Percentiles rank a stretch among this genome's conserved stretches.
Conservation (phyloP, 2,113 vertebrate species). For the Amia ocellicauda region DNA sequence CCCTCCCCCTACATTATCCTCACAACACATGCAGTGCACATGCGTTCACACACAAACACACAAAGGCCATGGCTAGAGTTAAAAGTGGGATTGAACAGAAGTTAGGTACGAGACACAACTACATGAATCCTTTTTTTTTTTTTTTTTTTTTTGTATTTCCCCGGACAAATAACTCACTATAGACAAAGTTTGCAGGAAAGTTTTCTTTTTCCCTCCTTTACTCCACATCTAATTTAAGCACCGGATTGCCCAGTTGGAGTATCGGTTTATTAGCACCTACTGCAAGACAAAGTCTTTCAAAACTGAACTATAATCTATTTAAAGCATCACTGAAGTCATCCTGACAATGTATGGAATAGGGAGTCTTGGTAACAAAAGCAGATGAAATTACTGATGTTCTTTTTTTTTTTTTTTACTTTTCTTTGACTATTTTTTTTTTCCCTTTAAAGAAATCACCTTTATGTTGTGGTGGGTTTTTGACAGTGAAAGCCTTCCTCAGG, state of each 20-base stretch:
- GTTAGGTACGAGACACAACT: constrained; percentile 43
- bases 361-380: not conserved
- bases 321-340: constrained; percentile 39
- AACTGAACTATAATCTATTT: constrained; percentile 26
- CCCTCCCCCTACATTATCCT: constrained; percentile 31
- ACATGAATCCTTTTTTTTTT: constrained; percentile 27
- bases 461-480: constrained; percentile 65
- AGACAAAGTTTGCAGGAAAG: constrained; percentile 31
- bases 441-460: constrained; percentile 41
- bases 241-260: constrained; percentile 22
- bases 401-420: not conserved
- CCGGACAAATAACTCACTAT: constrained; percentile 19
- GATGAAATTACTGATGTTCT: not conserved
- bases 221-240: constrained; percentile 27
- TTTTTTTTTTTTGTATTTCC: too few species aligned
- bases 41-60: constrained; percentile 14
- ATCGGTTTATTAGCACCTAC: constrained; percentile 19
- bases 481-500: constrained; percentile 82
- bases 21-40: constrained; percentile 15
- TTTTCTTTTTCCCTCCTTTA: too few species aligned
- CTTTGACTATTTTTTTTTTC: constrained; percentile 12
- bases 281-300: constrained; percentile 11
- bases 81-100: constrained; percentile 50
- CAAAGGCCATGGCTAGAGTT: constrained; percentile 36
- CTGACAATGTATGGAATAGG: constrained; percentile 17